Conservation (phyloP, 1,140 invertebrate genomes). For the Schlechtendalia chinensis region DNA sequence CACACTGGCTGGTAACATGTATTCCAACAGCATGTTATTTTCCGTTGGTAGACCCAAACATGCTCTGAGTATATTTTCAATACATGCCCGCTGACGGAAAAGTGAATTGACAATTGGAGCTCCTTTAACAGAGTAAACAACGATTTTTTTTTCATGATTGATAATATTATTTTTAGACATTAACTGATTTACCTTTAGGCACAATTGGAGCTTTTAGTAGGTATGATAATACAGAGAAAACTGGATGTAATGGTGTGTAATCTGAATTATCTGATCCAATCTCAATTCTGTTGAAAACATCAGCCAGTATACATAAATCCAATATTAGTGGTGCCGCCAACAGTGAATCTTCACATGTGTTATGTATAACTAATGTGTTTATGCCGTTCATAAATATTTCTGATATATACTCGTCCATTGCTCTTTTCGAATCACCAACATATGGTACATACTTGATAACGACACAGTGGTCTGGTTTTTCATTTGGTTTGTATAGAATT, state of each 20-base stretch:
- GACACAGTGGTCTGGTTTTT: constrained; percentile 89
- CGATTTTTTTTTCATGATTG: not conserved
- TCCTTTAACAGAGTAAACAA: constrained; percentile 54
- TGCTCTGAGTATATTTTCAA: constrained; percentile 87
- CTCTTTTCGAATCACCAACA: constrained; percentile 92
- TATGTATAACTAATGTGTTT: constrained; percentile 92
- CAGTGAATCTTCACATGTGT: constrained; percentile 96
- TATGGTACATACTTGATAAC: constrained; percentile 98
- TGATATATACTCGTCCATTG: constrained; percentile 96
- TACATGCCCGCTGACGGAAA: constrained; percentile 78
- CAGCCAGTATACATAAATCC: constrained; percentile 84
- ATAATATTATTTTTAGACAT: constrained; percentile 1
- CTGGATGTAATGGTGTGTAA: constrained; percentile 53
- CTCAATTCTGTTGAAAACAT: constrained; percentile 80
- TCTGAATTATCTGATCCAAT: constrained; percentile 59
- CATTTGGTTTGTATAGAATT: constrained; percentile 74
- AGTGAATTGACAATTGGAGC: constrained; percentile 90
- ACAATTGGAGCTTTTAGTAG: constrained; percentile 82
- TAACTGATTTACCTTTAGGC: constrained; percentile 58
- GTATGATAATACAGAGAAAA: constrained; percentile 80
- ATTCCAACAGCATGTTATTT: constrained; percentile 77
- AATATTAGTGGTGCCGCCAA: constrained; percentile 89
- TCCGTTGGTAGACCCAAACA: constrained; percentile 79
- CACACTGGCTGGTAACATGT: constrained; percentile 58
- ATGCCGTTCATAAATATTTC: constrained; percentile 92